Evolutionary conservation across 2,113 vertebrate genomes (phyloP), one percentile per base, ranked within the genome.

Genomic region (Capricornis sumatraensis): DNA sequence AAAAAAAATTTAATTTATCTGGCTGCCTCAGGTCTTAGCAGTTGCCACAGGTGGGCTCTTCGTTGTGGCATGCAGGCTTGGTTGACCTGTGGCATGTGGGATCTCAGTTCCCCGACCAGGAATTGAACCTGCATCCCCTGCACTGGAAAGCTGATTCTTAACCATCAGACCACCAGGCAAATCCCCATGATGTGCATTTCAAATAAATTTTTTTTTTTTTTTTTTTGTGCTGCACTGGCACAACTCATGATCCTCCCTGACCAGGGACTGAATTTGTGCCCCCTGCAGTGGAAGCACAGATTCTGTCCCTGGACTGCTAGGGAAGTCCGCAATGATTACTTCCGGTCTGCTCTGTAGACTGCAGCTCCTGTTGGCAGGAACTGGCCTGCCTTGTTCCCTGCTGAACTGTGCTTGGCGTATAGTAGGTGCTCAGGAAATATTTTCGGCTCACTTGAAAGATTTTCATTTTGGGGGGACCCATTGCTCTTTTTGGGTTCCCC

Each of bases 1-100:
- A 71, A 50, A 50, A 50, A 50, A 0, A 23, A 45, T 76, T 76
- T 14, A 13, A 76, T 76, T 74, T 45, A 43, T 45, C 28, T 78
- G 40, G 40, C 74, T 28, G 40, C 40, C 25, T 40, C 40, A 27
- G 71, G 19, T 27, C 71, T 74, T 43, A 25, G 13, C 7, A 74
- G 71, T 43, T 74, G 71, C 71, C 36, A 7, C 21, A 43, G 19
- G 21, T 76, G 71, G 71, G 10, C 36, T 74, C 71, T 74, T 43
- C 0, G 0, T 43, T 27, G 71, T 76, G 36, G n/a, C 19, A 36
- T 6, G n/a, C n/a, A 74, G 21, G n/a, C 36, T 74, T 13, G 7
- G 19, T 43, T 40, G 21, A 13, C 36, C 36, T 43, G 36, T 43
- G 71, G 71, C 21, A 74, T 3, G 71, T 74, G 71, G 71, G 36